Conservation (phyloP, 2,113 vertebrate species). For the Isichthys henryi region DNA sequence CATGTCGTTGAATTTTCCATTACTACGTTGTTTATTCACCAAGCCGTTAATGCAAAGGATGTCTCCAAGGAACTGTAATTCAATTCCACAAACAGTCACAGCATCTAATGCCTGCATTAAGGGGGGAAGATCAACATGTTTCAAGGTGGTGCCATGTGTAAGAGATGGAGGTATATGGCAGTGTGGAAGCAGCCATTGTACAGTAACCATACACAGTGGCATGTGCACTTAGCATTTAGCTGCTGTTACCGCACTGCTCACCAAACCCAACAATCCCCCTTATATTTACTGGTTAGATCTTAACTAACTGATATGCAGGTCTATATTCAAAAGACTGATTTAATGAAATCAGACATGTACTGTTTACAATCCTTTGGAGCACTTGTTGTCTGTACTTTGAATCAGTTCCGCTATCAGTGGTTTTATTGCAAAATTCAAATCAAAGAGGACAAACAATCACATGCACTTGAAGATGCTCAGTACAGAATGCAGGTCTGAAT, state of each 20-base stretch:
- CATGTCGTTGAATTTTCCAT: conserved; percentile 56
- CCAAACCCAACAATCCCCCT: not conserved
- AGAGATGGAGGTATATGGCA: not conserved
- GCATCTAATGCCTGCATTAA: conserved; percentile 15
- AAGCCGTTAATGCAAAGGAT: conserved; percentile 29
- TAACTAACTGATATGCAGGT: not conserved
- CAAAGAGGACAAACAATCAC: not conserved
- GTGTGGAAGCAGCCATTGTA: not conserved
- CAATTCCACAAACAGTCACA: conserved; percentile 22
- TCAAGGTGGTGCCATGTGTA: not conserved
- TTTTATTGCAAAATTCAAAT: not conserved
- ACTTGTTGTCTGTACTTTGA: not conserved
- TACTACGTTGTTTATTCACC: conserved; percentile 50
- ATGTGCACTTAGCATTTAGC: not conserved
- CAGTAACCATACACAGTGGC: not conserved
- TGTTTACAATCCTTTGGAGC: not conserved
- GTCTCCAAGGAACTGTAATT: conserved; percentile 38
- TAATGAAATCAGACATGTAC: not conserved
- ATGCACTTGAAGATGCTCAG: not conserved
- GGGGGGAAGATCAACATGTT: not conserved
- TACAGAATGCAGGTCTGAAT: not conserved
- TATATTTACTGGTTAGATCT: not conserved
- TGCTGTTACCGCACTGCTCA: not conserved
- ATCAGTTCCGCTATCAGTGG: not conserved
- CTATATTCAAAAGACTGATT: not conserved